These are phyloP conservation scores for Takifugu bimaculatus DNA, from an alignment of 2,113 vertebrate species.

Conservation along the genomic window DNA sequence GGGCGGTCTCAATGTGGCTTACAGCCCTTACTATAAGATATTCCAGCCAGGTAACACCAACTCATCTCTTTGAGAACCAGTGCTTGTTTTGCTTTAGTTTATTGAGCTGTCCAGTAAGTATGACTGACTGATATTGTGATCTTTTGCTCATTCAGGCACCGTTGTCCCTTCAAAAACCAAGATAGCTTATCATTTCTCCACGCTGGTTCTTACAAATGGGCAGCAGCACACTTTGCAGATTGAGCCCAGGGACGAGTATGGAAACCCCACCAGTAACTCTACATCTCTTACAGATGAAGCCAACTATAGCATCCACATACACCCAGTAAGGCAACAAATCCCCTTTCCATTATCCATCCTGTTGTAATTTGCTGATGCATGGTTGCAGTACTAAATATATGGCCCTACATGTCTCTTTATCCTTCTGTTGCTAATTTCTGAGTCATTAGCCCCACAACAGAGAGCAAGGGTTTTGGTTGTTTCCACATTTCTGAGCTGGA, in stretches of 20 bases:
- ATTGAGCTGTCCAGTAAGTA: neutral
- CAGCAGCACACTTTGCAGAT: constrained; percentile 94
- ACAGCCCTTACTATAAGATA: constrained; percentile 96
- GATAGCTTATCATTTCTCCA: constrained; percentile 96
- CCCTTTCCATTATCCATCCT: neutral
- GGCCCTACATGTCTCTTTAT: neutral
- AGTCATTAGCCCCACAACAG: neutral
- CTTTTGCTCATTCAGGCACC: constrained; percentile 77
- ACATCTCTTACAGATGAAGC: constrained; percentile 85
- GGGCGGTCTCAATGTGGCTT: constrained; percentile 91
- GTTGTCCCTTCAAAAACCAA: constrained; percentile 98
- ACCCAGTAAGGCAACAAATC: constrained; percentile 65
- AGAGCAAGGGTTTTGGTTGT: neutral
- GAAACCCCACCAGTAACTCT: constrained; percentile 94
- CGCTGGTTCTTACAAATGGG: constrained; percentile 89
- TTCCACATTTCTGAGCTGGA: constrained; percentile 2
- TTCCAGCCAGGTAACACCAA: constrained; percentile 89
- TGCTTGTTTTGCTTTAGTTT: neutral
- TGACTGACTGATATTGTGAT: neutral
- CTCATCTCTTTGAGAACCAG: neutral
- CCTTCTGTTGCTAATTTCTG: constrained; percentile 4
- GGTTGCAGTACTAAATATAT: constrained; percentile 6
- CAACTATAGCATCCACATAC: constrained; percentile 83
- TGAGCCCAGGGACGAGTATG: constrained; percentile 93
- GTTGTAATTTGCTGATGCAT: constrained; percentile 4